Percentiles rank a stretch among this genome's conserved stretches.
Conservation (phyloP, 2,888 invertebrate genomes). For the Cerastis leucographa region DNA sequence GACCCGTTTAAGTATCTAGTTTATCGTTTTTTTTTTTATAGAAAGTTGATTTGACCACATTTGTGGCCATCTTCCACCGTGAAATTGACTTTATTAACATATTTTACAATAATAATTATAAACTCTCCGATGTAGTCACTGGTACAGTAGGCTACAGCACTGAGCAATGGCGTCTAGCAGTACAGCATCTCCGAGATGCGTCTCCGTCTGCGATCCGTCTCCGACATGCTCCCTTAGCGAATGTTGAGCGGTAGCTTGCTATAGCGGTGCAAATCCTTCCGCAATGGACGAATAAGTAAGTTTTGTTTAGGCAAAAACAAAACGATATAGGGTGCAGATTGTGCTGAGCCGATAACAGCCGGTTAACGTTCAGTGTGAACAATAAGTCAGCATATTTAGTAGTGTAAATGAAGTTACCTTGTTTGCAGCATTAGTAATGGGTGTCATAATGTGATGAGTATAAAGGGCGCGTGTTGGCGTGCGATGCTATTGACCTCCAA, state of each 20-base stretch:
- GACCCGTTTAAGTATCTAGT: slow-evolving; percentile 6
- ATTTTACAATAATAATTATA: slow-evolving; percentile 18
- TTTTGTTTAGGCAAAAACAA: not conserved
- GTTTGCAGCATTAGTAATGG: slow-evolving; percentile 4
- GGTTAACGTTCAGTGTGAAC: too few relatives aligned
- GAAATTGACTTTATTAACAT: slow-evolving; percentile 32
- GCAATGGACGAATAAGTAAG: not conserved
- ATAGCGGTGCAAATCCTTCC: too few relatives aligned
- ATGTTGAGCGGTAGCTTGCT: not conserved
- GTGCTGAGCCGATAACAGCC: not conserved
- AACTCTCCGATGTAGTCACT: slow-evolving; percentile 29
- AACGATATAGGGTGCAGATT: not conserved
- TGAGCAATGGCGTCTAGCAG: not conserved
- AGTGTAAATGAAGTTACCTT: not conserved
- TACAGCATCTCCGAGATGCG: not conserved
- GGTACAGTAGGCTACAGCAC: not conserved
- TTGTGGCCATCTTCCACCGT: slow-evolving; percentile 20
- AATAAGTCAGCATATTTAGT: not conserved
- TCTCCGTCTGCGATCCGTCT: too few relatives aligned
- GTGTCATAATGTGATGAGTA: slow-evolving; percentile 7
- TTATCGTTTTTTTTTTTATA: slow-evolving; percentile 25
- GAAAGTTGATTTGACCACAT: slow-evolving; percentile 52
- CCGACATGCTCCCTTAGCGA: too few relatives aligned
- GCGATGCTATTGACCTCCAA: slow-evolving; percentile 58
- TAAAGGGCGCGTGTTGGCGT: slow-evolving; percentile 32